phyloP scores from a whole-genome alignment of 35 echinoderm and acorn worm species.

The Apostichopus californicus region DNA sequence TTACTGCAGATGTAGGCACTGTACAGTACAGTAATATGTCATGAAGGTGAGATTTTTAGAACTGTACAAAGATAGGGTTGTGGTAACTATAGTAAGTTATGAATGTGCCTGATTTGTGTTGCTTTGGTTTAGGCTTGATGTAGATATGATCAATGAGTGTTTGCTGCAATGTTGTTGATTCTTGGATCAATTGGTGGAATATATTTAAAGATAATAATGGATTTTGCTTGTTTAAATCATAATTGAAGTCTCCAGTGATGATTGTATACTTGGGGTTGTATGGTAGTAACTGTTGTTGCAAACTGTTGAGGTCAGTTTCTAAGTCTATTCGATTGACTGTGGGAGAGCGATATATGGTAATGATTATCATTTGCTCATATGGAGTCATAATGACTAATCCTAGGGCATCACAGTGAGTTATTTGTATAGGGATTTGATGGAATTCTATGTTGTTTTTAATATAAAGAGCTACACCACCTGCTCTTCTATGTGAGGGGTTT shows the following conservation, averaged over 20 bases:
- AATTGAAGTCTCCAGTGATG: constrained; percentile 27
- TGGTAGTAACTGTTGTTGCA: background rate
- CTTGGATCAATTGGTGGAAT: background rate
- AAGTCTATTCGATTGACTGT: background rate
- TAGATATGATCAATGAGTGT: constrained; percentile 25
- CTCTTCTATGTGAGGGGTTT: background rate
- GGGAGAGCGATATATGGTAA: background rate
- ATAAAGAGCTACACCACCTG: background rate
- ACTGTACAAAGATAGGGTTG: background rate
- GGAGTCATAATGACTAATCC: background rate
- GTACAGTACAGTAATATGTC: no score
- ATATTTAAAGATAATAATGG: background rate
- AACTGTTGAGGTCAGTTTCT: background rate
- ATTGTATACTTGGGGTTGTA: background rate
- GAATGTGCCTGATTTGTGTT: constrained; percentile 8
- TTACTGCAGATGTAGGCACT: no score
- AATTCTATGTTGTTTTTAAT: background rate
- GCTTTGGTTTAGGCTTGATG: background rate
- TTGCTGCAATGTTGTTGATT: constrained; percentile 11
- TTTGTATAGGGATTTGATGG: background rate
- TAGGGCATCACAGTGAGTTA: background rate
- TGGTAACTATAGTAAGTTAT: constrained; percentile 5
- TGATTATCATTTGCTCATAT: constrained; percentile 6
- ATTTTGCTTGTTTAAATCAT: constrained; percentile 4
- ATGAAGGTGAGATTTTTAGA: background rate